phyloP scores from a whole-genome alignment of 2,797 vertebrate genomes.

The Clarias fuscus region DNA sequence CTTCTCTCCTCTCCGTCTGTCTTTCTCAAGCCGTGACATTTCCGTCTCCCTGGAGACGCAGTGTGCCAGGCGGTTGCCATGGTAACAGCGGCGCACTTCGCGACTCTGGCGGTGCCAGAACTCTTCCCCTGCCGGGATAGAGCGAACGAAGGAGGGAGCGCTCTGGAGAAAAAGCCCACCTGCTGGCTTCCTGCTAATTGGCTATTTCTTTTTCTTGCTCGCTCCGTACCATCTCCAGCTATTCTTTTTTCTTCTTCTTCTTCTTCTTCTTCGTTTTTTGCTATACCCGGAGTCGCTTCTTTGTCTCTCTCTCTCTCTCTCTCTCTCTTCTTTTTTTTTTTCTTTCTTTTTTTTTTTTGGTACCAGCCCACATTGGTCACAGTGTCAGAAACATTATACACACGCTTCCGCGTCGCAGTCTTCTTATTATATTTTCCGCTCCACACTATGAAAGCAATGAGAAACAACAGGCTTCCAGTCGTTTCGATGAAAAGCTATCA shows the following conservation, averaged over 20 bases:
- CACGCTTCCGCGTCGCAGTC: neutral
- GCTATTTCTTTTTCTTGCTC: conserved; percentile 73
- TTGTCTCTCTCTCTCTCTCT: neutral
- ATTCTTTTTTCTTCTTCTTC: conserved; percentile 54
- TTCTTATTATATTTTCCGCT: neutral
- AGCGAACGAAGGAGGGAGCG: conserved; percentile 44
- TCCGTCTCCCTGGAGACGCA: conserved; percentile 88
- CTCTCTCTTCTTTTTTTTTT: neutral
- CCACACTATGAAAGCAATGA: no score
- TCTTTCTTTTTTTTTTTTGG: neutral
- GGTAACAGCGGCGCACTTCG: conserved; percentile 83
- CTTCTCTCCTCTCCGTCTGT: conserved; percentile 64
- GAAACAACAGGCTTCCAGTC: neutral
- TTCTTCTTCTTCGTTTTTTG: conserved; percentile 30
- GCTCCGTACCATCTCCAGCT: conserved; percentile 54
- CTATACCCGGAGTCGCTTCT: neutral
- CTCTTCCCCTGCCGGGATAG: conserved; percentile 55
- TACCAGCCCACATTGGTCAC: neutral
- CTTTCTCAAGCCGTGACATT: conserved; percentile 80
- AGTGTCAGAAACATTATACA: neutral
- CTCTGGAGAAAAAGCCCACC: conserved; percentile 73
- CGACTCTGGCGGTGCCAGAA: conserved; percentile 70
- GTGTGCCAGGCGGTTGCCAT: conserved; percentile 83
- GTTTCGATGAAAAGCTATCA: neutral
- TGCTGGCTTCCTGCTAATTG: conserved; percentile 82